Evolutionary conservation across 2,888 invertebrate species (phyloP), one percentile per base, ranked within the genome.

Genomic region (Cheilosia vernalis): DNA sequence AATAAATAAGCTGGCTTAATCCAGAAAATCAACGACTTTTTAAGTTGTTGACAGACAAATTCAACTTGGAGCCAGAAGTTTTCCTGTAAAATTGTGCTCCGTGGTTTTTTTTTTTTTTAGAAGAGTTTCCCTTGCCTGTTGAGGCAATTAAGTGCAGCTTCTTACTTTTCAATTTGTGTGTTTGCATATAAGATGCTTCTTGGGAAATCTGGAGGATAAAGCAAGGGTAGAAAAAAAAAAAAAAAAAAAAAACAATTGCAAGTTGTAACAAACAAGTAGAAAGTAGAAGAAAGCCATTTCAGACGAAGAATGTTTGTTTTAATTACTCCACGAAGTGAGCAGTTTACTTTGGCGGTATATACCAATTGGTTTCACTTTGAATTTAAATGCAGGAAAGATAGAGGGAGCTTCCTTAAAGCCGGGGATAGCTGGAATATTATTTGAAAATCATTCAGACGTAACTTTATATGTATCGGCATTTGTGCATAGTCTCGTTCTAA

Each of bases 81-180:
- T 85, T 66, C 40, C 33, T 44, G 33, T 24, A 47, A 33, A 84
- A 85, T 51, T 15, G 13, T 15, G 21, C 6, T 51, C 5, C 9
- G n/a, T 72, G 72, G 61, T 33, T 60, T 53, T 61, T 63, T 73
- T 60, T 66, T 72, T 81, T 49, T 19, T 21, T 60, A 15, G 33
- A 24, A 10, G 37, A 49, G 30, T 40, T 44, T 21, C 55, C 55
- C 13, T 55, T 64, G 5, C 15, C 58, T 58, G 4, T 55, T 10
- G 53, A 81, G 82, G 79, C 87, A 89, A 89, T 89, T 89, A 89
- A 88, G 87, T 88, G 85, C 85, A 87, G 87, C 89, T 87, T 88
- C 81, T 63, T 80, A 70, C 60, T 72, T 81, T 76, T 61, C 53
- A 70, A 61, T 76, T 80, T 55, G 67, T 79, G 61, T 85, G 81